These are phyloP conservation scores for Elgaria multicarinata DNA, from an alignment of 2,113 vertebrate genomes.

Conservation along the genomic window DNA sequence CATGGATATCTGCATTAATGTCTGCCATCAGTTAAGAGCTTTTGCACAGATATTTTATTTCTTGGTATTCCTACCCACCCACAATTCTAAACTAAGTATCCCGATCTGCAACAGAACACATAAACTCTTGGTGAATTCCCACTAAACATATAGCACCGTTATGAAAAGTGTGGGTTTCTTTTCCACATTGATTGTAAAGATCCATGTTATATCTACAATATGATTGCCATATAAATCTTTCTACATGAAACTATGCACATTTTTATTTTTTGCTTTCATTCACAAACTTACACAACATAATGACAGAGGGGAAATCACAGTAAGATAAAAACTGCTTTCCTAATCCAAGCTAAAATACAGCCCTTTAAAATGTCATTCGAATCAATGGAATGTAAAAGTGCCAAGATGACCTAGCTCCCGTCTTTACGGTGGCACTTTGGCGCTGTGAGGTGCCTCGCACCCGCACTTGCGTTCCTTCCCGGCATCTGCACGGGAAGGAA, in stretches of 20 bases:
- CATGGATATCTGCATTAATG: neutral
- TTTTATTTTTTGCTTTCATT: neutral
- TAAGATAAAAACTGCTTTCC: neutral
- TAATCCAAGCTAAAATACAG: neutral
- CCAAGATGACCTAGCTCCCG: neutral
- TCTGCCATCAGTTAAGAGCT: neutral
- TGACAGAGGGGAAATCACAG: neutral
- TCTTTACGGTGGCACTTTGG: too few relatives aligned
- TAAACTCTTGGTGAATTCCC: neutral
- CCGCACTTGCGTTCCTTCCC: too few relatives aligned
- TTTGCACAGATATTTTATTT: neutral
- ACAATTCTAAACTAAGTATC: rapidly evolving
- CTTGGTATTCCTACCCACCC: neutral
- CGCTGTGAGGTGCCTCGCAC: too few relatives aligned
- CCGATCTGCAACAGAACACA: neutral
- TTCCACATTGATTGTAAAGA: neutral
- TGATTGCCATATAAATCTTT: neutral
- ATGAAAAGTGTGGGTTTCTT: neutral
- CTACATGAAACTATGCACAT: neutral
- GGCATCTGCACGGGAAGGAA: too few relatives aligned
- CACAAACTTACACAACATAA: neutral
- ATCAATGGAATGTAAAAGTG: neutral
- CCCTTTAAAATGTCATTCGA: neutral
- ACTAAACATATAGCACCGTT: neutral
- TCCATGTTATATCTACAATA: neutral